Conservation (phyloP, 2,113 vertebrate species). For the Poeciliopsis prolifica region DNA sequence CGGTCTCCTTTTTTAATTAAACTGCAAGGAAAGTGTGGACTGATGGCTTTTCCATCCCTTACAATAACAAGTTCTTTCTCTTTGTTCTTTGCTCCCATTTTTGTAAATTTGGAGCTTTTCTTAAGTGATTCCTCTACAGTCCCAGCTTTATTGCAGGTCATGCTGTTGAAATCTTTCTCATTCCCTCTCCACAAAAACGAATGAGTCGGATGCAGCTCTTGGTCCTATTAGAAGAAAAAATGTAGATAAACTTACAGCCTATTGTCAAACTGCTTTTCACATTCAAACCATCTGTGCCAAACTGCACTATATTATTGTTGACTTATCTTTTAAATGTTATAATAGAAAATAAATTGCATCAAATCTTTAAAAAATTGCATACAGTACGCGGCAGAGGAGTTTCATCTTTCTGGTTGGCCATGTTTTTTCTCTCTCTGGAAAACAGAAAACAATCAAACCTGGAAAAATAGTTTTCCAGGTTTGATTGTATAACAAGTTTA, state of each 20-base stretch:
- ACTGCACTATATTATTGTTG: neutral
- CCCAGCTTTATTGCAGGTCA: conserved; percentile 20
- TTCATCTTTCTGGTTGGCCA: neutral
- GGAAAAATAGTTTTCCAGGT: neutral
- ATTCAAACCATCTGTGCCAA: neutral
- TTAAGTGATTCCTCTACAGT: conserved; percentile 24
- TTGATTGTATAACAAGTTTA: too few relatives aligned
- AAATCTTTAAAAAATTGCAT: neutral
- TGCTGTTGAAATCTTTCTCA: fast-evolving
- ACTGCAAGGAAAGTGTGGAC: conserved; percentile 42
- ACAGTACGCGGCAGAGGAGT: fast-evolving
- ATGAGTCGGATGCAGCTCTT: conserved; percentile 10
- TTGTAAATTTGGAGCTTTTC: neutral
- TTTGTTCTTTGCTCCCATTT: neutral
- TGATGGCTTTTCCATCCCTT: conserved; percentile 20
- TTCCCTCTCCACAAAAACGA: neutral
- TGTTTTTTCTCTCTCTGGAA: neutral
- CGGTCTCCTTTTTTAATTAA: neutral
- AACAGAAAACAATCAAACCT: neutral
- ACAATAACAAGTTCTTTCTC: conserved; percentile 44
- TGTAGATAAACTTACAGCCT: neutral
- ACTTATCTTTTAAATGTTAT: neutral
- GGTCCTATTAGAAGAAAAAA: conserved; percentile 1
- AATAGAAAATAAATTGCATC: neutral
- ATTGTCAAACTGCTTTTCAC: neutral